These are phyloP conservation scores for Ips typographus DNA, from an alignment of 1,140 invertebrate genomes.

Conservation along the genomic window DNA sequence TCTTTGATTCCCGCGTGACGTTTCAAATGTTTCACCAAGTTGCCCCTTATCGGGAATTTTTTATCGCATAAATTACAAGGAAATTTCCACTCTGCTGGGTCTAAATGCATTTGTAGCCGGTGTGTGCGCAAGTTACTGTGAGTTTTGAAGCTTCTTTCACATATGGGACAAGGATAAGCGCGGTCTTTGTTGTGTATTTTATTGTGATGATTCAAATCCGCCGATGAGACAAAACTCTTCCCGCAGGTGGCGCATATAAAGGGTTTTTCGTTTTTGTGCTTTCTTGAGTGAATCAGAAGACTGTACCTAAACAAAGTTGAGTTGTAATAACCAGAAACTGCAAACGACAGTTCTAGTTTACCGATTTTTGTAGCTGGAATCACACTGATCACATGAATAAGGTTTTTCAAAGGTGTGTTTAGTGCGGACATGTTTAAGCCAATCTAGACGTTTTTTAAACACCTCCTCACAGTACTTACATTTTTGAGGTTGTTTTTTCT, in stretches of 20 bases:
- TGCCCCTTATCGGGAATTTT: slow-evolving; percentile 30
- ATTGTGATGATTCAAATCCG: slow-evolving; percentile 31
- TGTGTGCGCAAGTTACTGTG: slow-evolving; percentile 32
- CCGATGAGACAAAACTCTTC: slow-evolving; percentile 30
- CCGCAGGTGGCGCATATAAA: slow-evolving; percentile 32
- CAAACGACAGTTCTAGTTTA: slow-evolving; percentile 1
- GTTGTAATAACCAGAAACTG: background rate
- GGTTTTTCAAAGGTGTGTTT: slow-evolving; percentile 25
- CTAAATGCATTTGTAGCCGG: slow-evolving; percentile 28
- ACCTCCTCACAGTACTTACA: slow-evolving; percentile 23
- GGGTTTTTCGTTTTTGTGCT: slow-evolving; percentile 34
- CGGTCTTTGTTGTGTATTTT: slow-evolving; percentile 29
- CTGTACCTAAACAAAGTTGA: slow-evolving; percentile 16
- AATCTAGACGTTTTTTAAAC: slow-evolving; percentile 13
- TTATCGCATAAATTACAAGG: slow-evolving; percentile 29
- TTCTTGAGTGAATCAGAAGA: slow-evolving; percentile 27
- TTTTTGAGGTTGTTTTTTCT: slow-evolving; percentile 24
- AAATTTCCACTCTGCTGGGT: slow-evolving; percentile 32
- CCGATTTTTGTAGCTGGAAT: slow-evolving; percentile 21
- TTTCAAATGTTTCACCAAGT: slow-evolving; percentile 31
- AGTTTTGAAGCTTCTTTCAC: slow-evolving; percentile 32
- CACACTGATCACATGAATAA: slow-evolving; percentile 31
- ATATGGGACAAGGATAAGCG: slow-evolving; percentile 23
- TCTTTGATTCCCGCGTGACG: slow-evolving; percentile 32
- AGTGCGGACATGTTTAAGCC: slow-evolving; percentile 11